These are phyloP conservation scores for Tipula confusa DNA, from an alignment of 2,888 invertebrate species.

Conservation along the genomic window DNA sequence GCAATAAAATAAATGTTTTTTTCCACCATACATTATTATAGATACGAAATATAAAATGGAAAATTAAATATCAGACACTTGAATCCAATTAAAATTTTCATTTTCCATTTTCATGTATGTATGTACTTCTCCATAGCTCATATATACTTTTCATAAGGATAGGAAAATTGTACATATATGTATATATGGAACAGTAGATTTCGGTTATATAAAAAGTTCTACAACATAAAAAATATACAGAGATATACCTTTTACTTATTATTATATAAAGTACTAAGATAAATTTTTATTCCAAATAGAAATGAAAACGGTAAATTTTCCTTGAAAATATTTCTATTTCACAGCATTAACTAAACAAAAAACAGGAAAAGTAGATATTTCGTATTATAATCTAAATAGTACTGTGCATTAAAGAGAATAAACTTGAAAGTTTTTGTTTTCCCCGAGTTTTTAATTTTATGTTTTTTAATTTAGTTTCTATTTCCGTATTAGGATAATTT, in stretches of 20 bases:
- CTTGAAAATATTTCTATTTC: background rate
- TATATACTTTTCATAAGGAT: no score
- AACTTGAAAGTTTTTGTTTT: background rate
- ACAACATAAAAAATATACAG: no score
- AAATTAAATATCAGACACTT: constrained; percentile 20
- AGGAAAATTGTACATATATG: no score
- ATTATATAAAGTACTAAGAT: background rate
- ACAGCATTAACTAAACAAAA: background rate
- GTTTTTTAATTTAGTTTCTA: background rate
- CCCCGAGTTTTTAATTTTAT: background rate
- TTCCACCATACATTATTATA: background rate
- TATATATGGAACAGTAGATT: background rate
- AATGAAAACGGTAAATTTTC: background rate
- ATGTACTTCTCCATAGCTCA: background rate
- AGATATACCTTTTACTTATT: background rate
- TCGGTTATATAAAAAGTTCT: background rate
- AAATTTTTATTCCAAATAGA: background rate
- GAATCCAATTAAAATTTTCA: constrained; percentile 12
- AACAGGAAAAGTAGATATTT: background rate
- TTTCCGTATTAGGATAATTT: background rate
- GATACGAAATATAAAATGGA: background rate
- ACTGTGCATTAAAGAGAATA: background rate
- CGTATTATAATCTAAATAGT: background rate
- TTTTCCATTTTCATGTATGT: background rate
- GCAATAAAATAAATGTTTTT: background rate